These are phyloP conservation scores for Athripsodes cinereus DNA, from an alignment of 2,888 invertebrate genomes.

Conservation along the genomic window DNA sequence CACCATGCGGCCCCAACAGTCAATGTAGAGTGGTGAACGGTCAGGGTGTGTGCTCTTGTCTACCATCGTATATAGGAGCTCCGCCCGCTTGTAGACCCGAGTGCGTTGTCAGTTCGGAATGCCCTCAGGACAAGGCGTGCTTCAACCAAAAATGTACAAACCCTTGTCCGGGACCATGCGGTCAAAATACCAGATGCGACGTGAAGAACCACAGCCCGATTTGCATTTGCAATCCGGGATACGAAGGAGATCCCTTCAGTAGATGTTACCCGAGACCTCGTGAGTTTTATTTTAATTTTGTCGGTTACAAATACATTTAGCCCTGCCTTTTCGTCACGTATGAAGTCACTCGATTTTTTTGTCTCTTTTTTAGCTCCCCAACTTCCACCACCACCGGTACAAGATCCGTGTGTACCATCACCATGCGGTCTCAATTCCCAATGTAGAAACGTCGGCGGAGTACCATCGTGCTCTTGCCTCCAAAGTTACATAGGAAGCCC, in stretches of 20 bases:
- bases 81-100: too few species aligned
- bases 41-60: too few species aligned
- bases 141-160: too few species aligned
- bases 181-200: conserved; percentile 59
- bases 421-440: conserved; percentile 62
- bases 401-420: conserved; percentile 59
- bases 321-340: too few species aligned
- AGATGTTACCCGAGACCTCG: conserved; percentile 44
- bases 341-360: too few species aligned
- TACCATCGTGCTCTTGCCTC: conserved; percentile 59
- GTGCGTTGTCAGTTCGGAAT: too few species aligned
- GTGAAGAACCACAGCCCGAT: conserved; percentile 66
- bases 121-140: too few species aligned
- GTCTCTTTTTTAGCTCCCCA: conserved; percentile 6
- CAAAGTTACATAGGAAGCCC: conserved; percentile 57
- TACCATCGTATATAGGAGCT: too few species aligned
- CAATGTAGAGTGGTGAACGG: too few species aligned
- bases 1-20: too few species aligned
- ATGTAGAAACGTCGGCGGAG: conserved; percentile 55
- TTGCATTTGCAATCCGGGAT: conserved; percentile 56
- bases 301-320: too few species aligned
- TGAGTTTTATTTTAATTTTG: too few species aligned
- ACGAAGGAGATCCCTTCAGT: conserved; percentile 59
- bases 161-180: conserved; percentile 58
- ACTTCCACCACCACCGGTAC: conserved; percentile 26